phyloP scores from a whole-genome alignment of 2,888 invertebrate species.

The Chrysolina haemoptera region DNA sequence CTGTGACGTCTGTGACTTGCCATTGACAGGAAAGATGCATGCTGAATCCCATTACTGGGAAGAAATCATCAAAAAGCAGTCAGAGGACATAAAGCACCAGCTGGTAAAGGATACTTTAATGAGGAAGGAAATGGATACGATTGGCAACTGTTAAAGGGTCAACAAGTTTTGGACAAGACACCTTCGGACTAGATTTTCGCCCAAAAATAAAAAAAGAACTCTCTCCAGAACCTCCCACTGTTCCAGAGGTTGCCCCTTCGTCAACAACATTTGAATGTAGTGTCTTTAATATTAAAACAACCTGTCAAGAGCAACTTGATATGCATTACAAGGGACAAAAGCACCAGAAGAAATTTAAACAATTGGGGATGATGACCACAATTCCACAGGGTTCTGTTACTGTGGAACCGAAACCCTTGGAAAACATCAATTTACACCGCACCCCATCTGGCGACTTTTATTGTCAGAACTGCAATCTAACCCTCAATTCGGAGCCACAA shows the following conservation, averaged over 20 bases:
- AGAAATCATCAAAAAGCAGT: slow-evolving; percentile 72
- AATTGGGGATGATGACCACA: slow-evolving; percentile 59
- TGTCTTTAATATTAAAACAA: slow-evolving; percentile 70
- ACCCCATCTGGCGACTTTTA: slow-evolving; percentile 80
- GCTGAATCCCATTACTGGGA: slow-evolving; percentile 77
- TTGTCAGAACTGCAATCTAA: slow-evolving; percentile 77
- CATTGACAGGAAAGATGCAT: slow-evolving; percentile 74
- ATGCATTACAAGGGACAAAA: slow-evolving; percentile 75
- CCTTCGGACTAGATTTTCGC: slow-evolving; percentile 61
- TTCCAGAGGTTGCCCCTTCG: neutral
- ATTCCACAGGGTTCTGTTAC: neutral
- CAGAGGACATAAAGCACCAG: slow-evolving; percentile 64
- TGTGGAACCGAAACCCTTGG: slow-evolving; percentile 27
- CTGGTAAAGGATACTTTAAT: slow-evolving; percentile 70
- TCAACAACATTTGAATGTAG: slow-evolving; percentile 58
- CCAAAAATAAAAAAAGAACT: slow-evolving; percentile 19
- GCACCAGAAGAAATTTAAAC: slow-evolving; percentile 73
- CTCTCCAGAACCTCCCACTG: neutral
- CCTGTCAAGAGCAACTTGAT: slow-evolving; percentile 75
- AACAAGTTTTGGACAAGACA: slow-evolving; percentile 57
- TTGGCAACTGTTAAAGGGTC: slow-evolving; percentile 33
- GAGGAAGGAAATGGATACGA: slow-evolving; percentile 70
- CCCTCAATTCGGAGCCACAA: slow-evolving; percentile 74
- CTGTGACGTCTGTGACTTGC: slow-evolving; percentile 74
- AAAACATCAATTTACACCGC: slow-evolving; percentile 71